A percentile compares a stretch with the other conserved stretches of the same genome.
Evolutionary conservation across 2,888 invertebrate genomes (phyloP).

Genomic region (Drosophila paramelanica): DNA sequence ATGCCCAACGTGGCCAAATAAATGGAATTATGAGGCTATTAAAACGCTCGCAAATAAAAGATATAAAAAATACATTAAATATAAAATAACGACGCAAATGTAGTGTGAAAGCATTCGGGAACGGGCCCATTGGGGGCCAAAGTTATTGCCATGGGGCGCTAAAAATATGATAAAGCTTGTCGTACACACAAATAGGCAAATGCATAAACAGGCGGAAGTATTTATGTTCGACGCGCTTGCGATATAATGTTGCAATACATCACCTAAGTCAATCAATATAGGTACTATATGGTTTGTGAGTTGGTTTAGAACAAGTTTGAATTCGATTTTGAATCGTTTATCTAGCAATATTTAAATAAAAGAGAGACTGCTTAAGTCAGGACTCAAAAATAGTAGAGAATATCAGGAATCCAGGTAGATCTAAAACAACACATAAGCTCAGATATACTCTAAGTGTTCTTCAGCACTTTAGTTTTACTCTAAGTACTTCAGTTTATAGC

Average conservation of each 20-base stretch:
- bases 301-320: too few species aligned
- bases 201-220: not conserved
- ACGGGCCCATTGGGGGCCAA: slow-evolving; percentile 8
- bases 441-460: too few species aligned
- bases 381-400: too few species aligned
- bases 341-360: too few species aligned
- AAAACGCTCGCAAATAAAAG: slow-evolving; percentile 65
- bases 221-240: not conserved
- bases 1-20: slow-evolving; percentile 53
- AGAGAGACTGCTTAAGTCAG: too few species aligned
- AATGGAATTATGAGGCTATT: slow-evolving; percentile 67
- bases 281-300: too few species aligned
- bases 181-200: slow-evolving; percentile 6
- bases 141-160: slow-evolving; percentile 20
- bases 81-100: slow-evolving; percentile 60
- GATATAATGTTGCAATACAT: not conserved
- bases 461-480: too few species aligned
- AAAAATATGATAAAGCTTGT: slow-evolving; percentile 29
- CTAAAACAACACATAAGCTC: too few species aligned
- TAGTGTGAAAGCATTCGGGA: slow-evolving; percentile 40
- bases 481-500: too few species aligned
- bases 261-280: too few species aligned
- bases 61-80: slow-evolving; percentile 64
- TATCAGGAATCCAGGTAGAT: too few species aligned
- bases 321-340: too few species aligned